phyloP scores from a whole-genome alignment of 1,140 invertebrate genomes.

The Drosophila suzukii region DNA sequence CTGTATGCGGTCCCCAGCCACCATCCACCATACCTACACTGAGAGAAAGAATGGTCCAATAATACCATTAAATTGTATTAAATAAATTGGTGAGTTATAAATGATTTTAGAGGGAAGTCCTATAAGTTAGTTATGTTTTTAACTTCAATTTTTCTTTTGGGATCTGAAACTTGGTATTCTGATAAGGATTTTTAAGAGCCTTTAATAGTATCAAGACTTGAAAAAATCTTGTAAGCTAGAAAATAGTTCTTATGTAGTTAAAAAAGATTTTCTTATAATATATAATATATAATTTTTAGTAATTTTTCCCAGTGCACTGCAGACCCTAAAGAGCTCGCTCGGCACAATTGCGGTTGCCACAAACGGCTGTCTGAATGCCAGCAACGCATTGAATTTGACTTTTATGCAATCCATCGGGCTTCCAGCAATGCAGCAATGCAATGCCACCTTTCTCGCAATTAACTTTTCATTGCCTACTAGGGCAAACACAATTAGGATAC shows the following conservation, averaged over 20 bases:
- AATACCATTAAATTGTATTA: no score
- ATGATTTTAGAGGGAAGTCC: no score
- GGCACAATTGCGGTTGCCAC: conserved; percentile 33
- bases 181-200: no score
- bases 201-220: no score
- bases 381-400: conserved; percentile 37
- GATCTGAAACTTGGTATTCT: no score
- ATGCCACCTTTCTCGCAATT: conserved; percentile 51
- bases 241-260: no score
- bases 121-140: no score
- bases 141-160: no score
- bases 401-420: conserved; percentile 58
- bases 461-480: conserved; percentile 60
- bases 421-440: conserved; percentile 43
- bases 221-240: no score
- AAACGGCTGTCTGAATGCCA: conserved; percentile 26
- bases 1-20: conserved; percentile 17
- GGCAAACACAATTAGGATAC: conserved; percentile 61
- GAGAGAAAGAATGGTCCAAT: background rate
- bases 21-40: conserved; percentile 11
- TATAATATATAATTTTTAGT: background rate
- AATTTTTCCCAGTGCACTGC: background rate
- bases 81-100: no score
- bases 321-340: conserved; percentile 12
- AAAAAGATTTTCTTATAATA: no score